These are phyloP conservation scores for Athripsodes cinereus DNA, from an alignment of 2,888 invertebrate species.

Conservation along the genomic window DNA sequence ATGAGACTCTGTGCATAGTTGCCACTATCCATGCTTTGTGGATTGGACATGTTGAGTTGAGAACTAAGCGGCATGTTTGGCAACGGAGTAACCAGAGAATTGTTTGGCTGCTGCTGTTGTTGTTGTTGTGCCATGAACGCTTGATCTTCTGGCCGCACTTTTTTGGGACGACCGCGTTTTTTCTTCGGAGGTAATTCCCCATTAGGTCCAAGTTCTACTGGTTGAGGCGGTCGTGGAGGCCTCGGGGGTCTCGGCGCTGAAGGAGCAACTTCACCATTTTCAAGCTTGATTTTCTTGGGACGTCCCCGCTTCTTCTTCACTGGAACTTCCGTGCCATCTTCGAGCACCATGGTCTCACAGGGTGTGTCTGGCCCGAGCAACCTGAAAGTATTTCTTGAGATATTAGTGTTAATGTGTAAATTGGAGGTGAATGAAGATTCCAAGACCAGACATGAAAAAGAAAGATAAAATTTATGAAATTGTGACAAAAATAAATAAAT, in stretches of 20 bases:
- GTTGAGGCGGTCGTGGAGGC: slow-evolving; percentile 40
- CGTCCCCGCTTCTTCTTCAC: slow-evolving; percentile 85
- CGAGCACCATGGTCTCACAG: slow-evolving; percentile 50
- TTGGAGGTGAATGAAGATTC: neutral
- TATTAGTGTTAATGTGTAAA: neutral
- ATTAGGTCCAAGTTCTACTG: slow-evolving; percentile 31
- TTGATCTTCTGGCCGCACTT: slow-evolving; percentile 63
- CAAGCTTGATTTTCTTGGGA: slow-evolving; percentile 75
- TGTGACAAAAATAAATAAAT: neutral
- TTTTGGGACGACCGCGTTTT: slow-evolving; percentile 83
- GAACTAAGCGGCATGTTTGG: slow-evolving; percentile 21
- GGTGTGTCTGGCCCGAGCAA: slow-evolving; percentile 47
- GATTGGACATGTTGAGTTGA: slow-evolving; percentile 17
- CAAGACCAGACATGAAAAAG: neutral
- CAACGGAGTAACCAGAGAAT: slow-evolving; percentile 15
- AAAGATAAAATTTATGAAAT: neutral
- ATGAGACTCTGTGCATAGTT: slow-evolving; percentile 34
- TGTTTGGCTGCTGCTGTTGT: slow-evolving; percentile 15
- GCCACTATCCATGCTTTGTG: slow-evolving; percentile 32
- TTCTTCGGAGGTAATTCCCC: slow-evolving; percentile 66
- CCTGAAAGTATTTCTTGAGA: slow-evolving; percentile 37
- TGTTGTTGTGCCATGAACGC: slow-evolving; percentile 35
- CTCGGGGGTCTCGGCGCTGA: slow-evolving; percentile 48
- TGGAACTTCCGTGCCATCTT: slow-evolving; percentile 60
- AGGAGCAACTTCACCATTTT: slow-evolving; percentile 60